A percentile compares a stretch with the other conserved stretches of the same genome.
phyloP scores from a whole-genome alignment of 2,888 invertebrate genomes.

The Nomada hirtipes region DNA sequence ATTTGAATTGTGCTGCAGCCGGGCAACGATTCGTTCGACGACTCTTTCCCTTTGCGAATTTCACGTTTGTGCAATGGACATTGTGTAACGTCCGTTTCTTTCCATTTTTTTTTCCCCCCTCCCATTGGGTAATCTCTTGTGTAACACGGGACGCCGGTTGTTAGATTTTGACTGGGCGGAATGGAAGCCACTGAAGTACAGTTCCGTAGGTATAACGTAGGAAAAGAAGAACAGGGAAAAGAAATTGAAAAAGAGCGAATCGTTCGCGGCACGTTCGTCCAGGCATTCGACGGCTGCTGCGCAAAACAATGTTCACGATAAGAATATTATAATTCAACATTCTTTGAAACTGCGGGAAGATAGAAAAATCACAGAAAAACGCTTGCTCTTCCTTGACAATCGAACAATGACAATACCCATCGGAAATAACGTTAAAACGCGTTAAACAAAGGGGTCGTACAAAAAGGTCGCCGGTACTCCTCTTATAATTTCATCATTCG shows the following conservation, averaged over 20 bases:
- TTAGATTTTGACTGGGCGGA: constrained; percentile 17
- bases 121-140: background rate
- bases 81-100: constrained; percentile 1
- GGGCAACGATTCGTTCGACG: constrained; percentile 26
- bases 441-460: constrained; percentile 15
- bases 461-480: constrained; percentile 27
- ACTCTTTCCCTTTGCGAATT: constrained; percentile 2
- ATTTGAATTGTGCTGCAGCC: constrained; percentile 74
- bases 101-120: background rate
- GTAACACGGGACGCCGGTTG: background rate
- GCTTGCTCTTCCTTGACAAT: constrained; percentile 27
- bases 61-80: constrained; percentile 12
- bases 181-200: constrained; percentile 54
- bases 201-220: constrained; percentile 25
- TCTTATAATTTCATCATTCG: constrained; percentile 39
- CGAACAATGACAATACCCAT: background rate
- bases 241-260: too few species aligned
- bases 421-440: constrained; percentile 5
- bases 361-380: constrained; percentile 72
- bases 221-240: constrained; percentile 1
- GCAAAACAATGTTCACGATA: constrained; percentile 69
- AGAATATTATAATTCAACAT: constrained; percentile 64
- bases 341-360: constrained; percentile 64
- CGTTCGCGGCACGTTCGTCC: background rate
- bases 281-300: constrained; percentile 67